These are phyloP conservation scores for Pteropus alecto DNA, from an alignment of 2,113 vertebrate genomes.

Conservation along the genomic window DNA sequence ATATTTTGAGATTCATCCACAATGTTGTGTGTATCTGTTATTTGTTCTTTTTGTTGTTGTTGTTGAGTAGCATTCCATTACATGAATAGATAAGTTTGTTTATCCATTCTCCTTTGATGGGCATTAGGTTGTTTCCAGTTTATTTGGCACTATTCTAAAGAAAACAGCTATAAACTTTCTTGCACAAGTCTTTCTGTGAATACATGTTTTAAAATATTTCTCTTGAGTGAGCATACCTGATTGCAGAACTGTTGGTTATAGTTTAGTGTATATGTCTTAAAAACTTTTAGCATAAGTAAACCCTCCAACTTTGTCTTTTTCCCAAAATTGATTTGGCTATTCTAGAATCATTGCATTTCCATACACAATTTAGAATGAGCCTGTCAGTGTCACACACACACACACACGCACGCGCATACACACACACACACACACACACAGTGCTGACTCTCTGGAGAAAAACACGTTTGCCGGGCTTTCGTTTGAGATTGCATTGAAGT, in stretches of 20 bases:
- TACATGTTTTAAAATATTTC: background rate
- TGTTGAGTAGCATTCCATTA: background rate
- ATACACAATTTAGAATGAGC: background rate
- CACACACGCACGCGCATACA: too few species aligned
- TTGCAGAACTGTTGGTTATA: background rate
- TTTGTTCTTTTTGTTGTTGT: background rate
- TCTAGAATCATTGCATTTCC: background rate
- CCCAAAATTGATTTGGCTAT: background rate
- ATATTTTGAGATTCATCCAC: background rate
- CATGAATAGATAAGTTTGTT: background rate
- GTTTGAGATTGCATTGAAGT: background rate
- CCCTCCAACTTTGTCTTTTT: background rate
- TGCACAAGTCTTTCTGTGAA: background rate
- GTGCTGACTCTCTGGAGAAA: too few species aligned
- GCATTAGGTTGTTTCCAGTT: background rate
- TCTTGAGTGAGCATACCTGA: background rate
- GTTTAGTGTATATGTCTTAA: background rate
- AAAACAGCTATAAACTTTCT: background rate
- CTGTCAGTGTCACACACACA: background rate
- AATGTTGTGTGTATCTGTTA: background rate
- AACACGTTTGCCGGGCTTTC: background rate
- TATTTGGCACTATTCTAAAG: background rate
- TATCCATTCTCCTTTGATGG: background rate
- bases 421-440: too few species aligned
- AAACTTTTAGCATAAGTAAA: background rate